Conservation (phyloP, 1,140 invertebrate genomes). For the Procambarus virginalis region DNA sequence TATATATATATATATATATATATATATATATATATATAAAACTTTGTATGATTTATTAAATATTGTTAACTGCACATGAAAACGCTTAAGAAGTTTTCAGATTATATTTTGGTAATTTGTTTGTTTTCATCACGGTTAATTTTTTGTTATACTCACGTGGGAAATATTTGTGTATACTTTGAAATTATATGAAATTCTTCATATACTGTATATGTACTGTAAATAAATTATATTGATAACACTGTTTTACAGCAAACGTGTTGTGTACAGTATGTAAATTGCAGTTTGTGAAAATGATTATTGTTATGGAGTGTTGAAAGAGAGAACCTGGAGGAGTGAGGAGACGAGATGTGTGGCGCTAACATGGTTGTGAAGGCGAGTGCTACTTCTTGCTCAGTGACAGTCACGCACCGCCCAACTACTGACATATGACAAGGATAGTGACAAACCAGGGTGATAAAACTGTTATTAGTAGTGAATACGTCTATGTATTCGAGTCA, state of each 20-base stretch:
- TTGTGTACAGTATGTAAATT: not conserved
- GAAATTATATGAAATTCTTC: too few relatives aligned
- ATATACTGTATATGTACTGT: too few relatives aligned
- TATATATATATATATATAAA: too few relatives aligned
- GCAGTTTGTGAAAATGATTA: not conserved
- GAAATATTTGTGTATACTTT: too few relatives aligned
- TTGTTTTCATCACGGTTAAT: too few relatives aligned
- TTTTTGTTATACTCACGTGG: too few relatives aligned
- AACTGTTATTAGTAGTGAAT: not conserved
- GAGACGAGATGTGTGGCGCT: not conserved
- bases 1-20: too few relatives aligned
- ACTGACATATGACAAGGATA: not conserved
- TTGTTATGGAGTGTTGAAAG: not conserved
- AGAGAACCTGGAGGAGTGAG: not conserved
- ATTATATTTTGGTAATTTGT: too few relatives aligned
- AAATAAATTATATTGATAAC: not conserved
- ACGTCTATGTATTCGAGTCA: too few relatives aligned
- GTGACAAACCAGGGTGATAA: not conserved
- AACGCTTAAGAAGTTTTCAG: too few relatives aligned
- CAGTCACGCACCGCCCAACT: not conserved
- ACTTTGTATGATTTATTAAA: too few relatives aligned
- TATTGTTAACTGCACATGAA: too few relatives aligned
- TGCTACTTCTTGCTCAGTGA: not conserved
- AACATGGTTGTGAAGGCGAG: not conserved
- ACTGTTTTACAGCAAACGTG: not conserved